These are phyloP conservation scores for Anas georgica DNA, from an alignment of 2,797 vertebrate species.

Conservation along the genomic window DNA sequence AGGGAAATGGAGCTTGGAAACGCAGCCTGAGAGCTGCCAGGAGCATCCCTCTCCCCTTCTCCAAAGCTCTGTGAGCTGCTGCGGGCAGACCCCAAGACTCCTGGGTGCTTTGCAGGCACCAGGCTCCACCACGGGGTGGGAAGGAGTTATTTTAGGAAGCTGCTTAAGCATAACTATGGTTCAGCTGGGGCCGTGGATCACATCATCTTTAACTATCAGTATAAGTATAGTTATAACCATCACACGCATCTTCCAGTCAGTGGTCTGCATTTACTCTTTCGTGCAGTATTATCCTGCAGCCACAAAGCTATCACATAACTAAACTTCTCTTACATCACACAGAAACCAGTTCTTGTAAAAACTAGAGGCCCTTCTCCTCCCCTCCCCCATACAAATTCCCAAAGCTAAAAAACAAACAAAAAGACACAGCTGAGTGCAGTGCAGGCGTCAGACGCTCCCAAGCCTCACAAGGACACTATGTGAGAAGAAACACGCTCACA, in stretches of 20 bases:
- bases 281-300: not conserved
- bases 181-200: not conserved
- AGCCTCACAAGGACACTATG: not conserved
- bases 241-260: not conserved
- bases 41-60: not conserved
- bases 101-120: not conserved
- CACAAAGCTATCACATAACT: not conserved
- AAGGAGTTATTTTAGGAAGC: conserved; percentile 27
- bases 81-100: not conserved
- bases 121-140: accelerated
- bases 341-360: not conserved
- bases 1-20: accelerated
- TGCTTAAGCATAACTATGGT: not conserved
- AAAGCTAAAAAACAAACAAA: not conserved
- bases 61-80: not conserved
- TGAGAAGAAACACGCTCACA: not conserved
- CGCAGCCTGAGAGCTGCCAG: accelerated
- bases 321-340: not conserved
- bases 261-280: not conserved
- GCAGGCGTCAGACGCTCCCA: not conserved
- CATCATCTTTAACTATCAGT: not conserved
- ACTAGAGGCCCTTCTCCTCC: not conserved
- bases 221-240: not conserved
- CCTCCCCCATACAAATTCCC: not conserved
- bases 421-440: not conserved